Evolutionary conservation across 1,140 invertebrate genomes (phyloP).

Genomic region (Agrypnia vestita): DNA sequence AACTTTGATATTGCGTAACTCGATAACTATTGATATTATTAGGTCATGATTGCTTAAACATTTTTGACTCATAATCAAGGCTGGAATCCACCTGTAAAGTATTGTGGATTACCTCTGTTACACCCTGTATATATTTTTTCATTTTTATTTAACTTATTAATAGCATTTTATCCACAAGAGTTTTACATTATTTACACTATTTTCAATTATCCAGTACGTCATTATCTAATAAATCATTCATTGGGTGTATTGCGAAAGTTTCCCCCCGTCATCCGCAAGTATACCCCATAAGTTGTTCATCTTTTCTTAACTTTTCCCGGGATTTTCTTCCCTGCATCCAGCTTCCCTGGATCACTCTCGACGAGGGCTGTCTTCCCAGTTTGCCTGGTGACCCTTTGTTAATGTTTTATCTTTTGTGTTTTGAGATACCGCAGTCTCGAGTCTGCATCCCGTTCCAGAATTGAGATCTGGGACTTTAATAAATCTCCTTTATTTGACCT

Average conservation of each 20-base stretch:
- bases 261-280: slow-evolving; percentile 10
- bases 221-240: too few relatives aligned
- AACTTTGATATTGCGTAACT: too few relatives aligned
- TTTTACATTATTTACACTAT: too few relatives aligned
- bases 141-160: too few relatives aligned
- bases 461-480: slow-evolving; percentile 6
- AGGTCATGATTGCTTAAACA: too few relatives aligned
- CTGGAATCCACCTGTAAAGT: too few relatives aligned
- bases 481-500: not conserved
- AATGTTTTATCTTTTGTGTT: slow-evolving; percentile 24
- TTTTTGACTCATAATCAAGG: too few relatives aligned
- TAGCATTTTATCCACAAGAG: too few relatives aligned
- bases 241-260: not conserved
- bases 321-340: not conserved
- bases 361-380: slow-evolving; percentile 15
- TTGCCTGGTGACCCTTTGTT: slow-evolving; percentile 1
- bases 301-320: slow-evolving; percentile 12
- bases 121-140: too few relatives aligned
- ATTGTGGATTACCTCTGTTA: too few relatives aligned
- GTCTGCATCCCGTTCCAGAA: not conserved
- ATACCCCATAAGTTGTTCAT: slow-evolving; percentile 16
- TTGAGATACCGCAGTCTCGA: not conserved
- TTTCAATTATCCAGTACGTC: too few relatives aligned
- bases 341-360: not conserved
- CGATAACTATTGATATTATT: too few relatives aligned